A percentile compares a stretch with the other conserved stretches of the same genome.
These are phyloP conservation scores for Ladona fulva DNA, from an alignment of 1,140 invertebrate genomes.

Conservation along the genomic window DNA sequence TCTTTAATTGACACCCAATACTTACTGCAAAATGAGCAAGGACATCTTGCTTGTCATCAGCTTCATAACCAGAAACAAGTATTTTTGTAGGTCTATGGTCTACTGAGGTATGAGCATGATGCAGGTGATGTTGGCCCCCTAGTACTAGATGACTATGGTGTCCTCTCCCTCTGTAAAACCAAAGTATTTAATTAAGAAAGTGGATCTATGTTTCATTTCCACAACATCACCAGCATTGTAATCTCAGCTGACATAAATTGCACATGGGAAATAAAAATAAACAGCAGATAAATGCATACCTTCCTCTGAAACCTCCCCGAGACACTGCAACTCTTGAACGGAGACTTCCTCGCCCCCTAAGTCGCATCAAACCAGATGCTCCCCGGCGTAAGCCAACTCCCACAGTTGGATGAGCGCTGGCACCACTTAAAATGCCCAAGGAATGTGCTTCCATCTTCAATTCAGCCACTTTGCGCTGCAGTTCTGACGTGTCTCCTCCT, in stretches of 20 bases:
- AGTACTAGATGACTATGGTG: neutral
- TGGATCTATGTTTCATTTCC: neutral
- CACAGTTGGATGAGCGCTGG: neutral
- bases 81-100: conserved; percentile 73
- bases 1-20: too few species aligned
- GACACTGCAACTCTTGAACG: conserved; percentile 11
- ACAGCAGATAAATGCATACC: conserved; percentile 4
- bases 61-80: conserved; percentile 66
- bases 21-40: conserved; percentile 62
- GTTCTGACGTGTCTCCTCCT: conserved; percentile 61
- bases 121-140: neutral
- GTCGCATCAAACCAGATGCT: neutral
- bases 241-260: too few species aligned
- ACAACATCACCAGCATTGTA: too few species aligned
- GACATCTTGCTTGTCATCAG: conserved; percentile 58
- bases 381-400: neutral
- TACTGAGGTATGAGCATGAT: conserved; percentile 42
- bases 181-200: neutral
- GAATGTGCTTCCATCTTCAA: conserved; percentile 53
- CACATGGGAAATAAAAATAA: too few species aligned
- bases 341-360: conserved; percentile 7
- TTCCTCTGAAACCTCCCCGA: conserved; percentile 17
- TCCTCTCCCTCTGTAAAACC: neutral
- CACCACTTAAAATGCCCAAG: conserved; percentile 28
- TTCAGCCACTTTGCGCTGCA: conserved; percentile 61